Evolutionary conservation across 1,140 invertebrate species (phyloP).

Genomic region (Helicoverpa armigera): DNA sequence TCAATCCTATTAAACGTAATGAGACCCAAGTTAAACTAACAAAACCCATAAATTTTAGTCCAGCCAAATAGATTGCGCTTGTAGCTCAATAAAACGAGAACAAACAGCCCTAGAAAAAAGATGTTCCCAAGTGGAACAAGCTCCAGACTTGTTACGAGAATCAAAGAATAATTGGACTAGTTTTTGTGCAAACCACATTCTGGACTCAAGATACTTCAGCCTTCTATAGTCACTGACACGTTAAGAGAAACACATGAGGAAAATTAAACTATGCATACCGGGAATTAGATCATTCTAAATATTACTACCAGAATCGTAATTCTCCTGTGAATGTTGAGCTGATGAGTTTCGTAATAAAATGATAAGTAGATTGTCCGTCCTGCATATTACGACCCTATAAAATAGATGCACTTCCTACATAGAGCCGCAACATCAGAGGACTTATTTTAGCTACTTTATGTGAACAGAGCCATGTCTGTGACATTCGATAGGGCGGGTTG

Average conservation of each 20-base stretch:
- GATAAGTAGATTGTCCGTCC: slow-evolving; percentile 42
- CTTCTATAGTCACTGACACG: slow-evolving; percentile 6
- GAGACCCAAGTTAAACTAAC: background rate
- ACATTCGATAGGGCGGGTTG: slow-evolving; percentile 72
- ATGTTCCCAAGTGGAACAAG: slow-evolving; percentile 40
- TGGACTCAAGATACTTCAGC: slow-evolving; percentile 15
- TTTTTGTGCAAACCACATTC: slow-evolving; percentile 45
- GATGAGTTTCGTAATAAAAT: slow-evolving; percentile 32
- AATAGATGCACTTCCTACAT: slow-evolving; percentile 64
- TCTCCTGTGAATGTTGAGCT: slow-evolving; percentile 16
- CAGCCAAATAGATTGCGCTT: slow-evolving; percentile 39
- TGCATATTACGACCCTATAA: slow-evolving; percentile 54
- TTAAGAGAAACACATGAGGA: slow-evolving; percentile 14
- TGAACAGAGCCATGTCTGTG: slow-evolving; percentile 65
- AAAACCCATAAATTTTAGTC: slow-evolving; percentile 18
- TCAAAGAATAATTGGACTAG: slow-evolving; percentile 52
- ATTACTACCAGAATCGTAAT: slow-evolving; percentile 13
- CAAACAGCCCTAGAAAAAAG: slow-evolving; percentile 43
- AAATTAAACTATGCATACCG: background rate
- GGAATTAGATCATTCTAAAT: slow-evolving; percentile 19
- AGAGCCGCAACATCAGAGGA: slow-evolving; percentile 62
- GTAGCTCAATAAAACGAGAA: slow-evolving; percentile 45
- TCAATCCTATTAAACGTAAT: slow-evolving; percentile 5
- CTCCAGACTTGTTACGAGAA: slow-evolving; percentile 51
- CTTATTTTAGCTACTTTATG: slow-evolving; percentile 78